A percentile compares a stretch with the other conserved stretches of the same genome.
These are phyloP conservation scores for Eilema depressum DNA, from an alignment of 2,888 invertebrate species.

Conservation along the genomic window DNA sequence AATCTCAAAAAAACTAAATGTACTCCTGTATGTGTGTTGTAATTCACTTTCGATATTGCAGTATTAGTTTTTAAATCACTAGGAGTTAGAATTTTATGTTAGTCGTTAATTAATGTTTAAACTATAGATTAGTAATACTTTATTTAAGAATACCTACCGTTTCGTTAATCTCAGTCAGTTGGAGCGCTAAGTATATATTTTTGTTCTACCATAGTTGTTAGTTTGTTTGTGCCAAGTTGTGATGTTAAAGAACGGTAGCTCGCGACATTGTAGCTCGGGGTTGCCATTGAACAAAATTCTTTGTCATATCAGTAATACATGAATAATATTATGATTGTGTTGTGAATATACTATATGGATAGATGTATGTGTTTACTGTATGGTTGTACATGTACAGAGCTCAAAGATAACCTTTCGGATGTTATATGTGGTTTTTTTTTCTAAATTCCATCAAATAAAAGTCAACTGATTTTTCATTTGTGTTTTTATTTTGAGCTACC, in stretches of 20 bases:
- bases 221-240: slow-evolving; percentile 64
- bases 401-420: slow-evolving; percentile 73
- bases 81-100: slow-evolving; percentile 83
- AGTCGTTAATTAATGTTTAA: slow-evolving; percentile 84
- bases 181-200: slow-evolving; percentile 51
- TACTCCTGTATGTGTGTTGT: slow-evolving; percentile 68
- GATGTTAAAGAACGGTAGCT: slow-evolving; percentile 36
- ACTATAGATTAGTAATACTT: slow-evolving; percentile 71
- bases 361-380: slow-evolving; percentile 59
- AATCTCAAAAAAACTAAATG: slow-evolving; percentile 56
- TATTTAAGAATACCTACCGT: slow-evolving; percentile 69
- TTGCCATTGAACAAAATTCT: slow-evolving; percentile 71
- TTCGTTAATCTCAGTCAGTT: slow-evolving; percentile 63
- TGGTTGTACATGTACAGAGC: slow-evolving; percentile 74
- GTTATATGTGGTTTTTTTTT: slow-evolving; percentile 74
- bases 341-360: slow-evolving; percentile 70
- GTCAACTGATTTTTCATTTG: slow-evolving; percentile 73
- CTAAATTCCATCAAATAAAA: slow-evolving; percentile 81
- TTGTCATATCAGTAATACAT: slow-evolving; percentile 63
- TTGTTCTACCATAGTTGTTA: slow-evolving; percentile 61
- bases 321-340: slow-evolving; percentile 66
- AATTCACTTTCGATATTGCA: slow-evolving; percentile 73
- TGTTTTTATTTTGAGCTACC: slow-evolving; percentile 51
- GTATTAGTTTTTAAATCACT: slow-evolving; percentile 82
- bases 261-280: slow-evolving; percentile 26